Percentiles rank a stretch among this genome's conserved stretches.
phyloP scores from a whole-genome alignment of 2,797 vertebrate genomes.

The Acanthis flammea region DNA sequence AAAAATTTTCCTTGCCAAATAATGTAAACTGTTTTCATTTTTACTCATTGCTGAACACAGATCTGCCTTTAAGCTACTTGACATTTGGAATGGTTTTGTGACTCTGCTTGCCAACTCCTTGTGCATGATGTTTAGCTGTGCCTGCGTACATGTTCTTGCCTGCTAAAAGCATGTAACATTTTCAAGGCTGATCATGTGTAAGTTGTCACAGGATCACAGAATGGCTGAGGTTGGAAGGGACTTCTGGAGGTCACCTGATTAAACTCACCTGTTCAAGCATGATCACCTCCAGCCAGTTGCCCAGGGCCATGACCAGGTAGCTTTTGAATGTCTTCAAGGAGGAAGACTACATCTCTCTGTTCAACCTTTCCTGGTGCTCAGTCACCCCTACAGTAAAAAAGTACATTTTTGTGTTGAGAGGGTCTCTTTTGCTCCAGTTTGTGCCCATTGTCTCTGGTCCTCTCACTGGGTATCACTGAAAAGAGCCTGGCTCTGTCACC shows the following conservation, averaged over 20 bases:
- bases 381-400: neutral
- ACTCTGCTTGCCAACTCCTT: neutral
- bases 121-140: neutral
- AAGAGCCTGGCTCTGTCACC: neutral
- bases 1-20: neutral
- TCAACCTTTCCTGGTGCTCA: neutral
- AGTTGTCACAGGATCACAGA: neutral
- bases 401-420: neutral
- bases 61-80: neutral
- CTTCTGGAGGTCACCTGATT: neutral
- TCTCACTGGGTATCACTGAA: neutral
- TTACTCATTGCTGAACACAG: neutral
- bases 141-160: neutral
- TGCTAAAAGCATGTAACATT: neutral
- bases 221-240: neutral
- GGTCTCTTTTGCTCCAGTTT: neutral
- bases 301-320: neutral
- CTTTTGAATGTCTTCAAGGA: neutral
- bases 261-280: neutral
- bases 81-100: neutral
- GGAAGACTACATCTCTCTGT: neutral
- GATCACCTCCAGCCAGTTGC: neutral
- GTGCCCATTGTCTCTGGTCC: neutral
- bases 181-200: neutral
- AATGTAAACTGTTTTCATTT: neutral